Conservation (phyloP, 2,888 invertebrate species). For the Scotopteryx bipunctaria region DNA sequence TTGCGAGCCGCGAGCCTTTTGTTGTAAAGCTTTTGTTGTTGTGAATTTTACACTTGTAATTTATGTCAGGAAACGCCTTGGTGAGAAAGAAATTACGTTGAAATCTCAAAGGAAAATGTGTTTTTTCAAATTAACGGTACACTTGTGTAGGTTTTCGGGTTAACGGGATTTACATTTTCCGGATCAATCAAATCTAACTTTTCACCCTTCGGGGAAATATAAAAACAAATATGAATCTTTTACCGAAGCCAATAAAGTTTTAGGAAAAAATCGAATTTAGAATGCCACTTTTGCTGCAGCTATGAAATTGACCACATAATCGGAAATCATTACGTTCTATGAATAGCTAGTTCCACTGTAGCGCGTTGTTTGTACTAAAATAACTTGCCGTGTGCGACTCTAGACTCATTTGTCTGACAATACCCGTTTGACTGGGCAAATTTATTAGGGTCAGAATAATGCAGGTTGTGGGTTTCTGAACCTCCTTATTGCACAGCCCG, state of each 20-base stretch:
- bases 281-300: slow-evolving; percentile 3
- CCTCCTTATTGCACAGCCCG: slow-evolving; percentile 75
- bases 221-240: slow-evolving; percentile 18
- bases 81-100: slow-evolving; percentile 81
- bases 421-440: slow-evolving; percentile 75
- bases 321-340: neutral
- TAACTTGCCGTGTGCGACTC: slow-evolving; percentile 47
- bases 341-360: neutral
- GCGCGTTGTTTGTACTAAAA: neutral
- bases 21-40: slow-evolving; percentile 82
- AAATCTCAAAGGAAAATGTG: slow-evolving; percentile 80
- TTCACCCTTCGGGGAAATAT: slow-evolving; percentile 18
- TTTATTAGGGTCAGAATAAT: slow-evolving; percentile 83
- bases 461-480: slow-evolving; percentile 77
- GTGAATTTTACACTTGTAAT: slow-evolving; percentile 84
- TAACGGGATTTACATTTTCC: slow-evolving; percentile 49
- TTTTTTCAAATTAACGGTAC: slow-evolving; percentile 78
- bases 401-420: slow-evolving; percentile 76
- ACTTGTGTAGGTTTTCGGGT: slow-evolving; percentile 62
- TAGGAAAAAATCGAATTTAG: neutral
- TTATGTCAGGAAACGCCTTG: slow-evolving; percentile 82
- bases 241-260: slow-evolving; percentile 16
- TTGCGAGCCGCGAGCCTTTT: slow-evolving; percentile 81
- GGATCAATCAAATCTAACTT: slow-evolving; percentile 29
- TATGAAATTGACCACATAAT: no score